These are phyloP conservation scores for Eupeodes luniger DNA, from an alignment of 2,888 invertebrate species.

Conservation along the genomic window DNA sequence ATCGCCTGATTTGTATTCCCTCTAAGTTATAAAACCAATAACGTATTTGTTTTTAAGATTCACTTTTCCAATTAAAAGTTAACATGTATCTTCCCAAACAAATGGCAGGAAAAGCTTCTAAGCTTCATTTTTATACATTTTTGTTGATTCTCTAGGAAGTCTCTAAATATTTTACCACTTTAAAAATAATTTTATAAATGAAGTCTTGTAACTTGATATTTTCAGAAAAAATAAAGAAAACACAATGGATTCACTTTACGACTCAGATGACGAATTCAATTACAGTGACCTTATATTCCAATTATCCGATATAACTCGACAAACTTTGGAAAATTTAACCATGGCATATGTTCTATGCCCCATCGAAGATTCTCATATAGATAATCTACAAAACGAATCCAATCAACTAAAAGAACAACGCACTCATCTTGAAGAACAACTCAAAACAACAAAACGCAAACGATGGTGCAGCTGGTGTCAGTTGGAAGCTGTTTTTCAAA, in stretches of 20 bases:
- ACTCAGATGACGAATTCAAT: conserved; percentile 31
- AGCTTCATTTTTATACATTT: too few relatives aligned
- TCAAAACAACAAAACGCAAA: conserved; percentile 75
- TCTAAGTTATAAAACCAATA: too few relatives aligned
- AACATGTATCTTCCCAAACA: too few relatives aligned
- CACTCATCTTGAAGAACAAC: conserved; percentile 61
- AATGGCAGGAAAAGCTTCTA: too few relatives aligned
- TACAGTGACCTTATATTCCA: conserved; percentile 27
- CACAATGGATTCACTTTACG: conserved; percentile 30
- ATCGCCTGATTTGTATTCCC: too few relatives aligned
- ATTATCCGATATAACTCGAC: conserved; percentile 26
- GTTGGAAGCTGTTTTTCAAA: conserved; percentile 72
- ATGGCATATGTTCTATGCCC: conserved; percentile 36
- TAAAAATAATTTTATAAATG: too few relatives aligned
- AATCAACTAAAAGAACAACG: conserved; percentile 25
- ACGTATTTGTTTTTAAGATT: too few relatives aligned
- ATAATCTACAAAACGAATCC: conserved; percentile 33
- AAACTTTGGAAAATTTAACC: conserved; percentile 32
- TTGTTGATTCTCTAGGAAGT: too few relatives aligned
- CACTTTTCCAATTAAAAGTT: too few relatives aligned
- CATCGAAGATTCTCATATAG: conserved; percentile 32
- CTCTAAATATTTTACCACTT: too few relatives aligned
- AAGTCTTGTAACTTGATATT: neutral
- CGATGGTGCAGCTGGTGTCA: conserved; percentile 78
- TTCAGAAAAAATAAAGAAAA: conserved; percentile 1